phyloP scores from a whole-genome alignment of 2,113 vertebrate genomes.

The Platysternon megacephalum region DNA sequence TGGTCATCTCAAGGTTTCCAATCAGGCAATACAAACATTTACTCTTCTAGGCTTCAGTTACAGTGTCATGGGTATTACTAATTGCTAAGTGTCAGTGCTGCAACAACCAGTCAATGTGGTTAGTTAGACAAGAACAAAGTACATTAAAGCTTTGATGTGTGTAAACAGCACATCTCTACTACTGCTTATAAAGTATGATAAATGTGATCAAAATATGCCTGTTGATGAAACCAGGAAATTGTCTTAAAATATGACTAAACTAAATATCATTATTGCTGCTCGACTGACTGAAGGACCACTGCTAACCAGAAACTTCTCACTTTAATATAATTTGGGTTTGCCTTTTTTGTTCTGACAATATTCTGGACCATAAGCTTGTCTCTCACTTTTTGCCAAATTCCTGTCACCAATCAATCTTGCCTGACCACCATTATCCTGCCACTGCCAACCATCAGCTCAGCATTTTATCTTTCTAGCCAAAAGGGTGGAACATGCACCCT shows the following conservation, averaged over 20 bases:
- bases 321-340: neutral
- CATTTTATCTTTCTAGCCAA: neutral
- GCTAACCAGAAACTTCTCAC: neutral
- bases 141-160: neutral
- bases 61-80: neutral
- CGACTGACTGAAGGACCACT: neutral
- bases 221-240: neutral
- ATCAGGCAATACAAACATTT: neutral
- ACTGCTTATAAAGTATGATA: neutral
- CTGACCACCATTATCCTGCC: neutral
- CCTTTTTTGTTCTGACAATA: neutral
- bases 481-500: neutral
- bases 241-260: neutral
- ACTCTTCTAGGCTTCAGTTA: neutral
- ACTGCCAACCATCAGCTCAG: neutral
- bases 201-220: neutral
- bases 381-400: neutral
- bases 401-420: neutral
- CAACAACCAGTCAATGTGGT: neutral
- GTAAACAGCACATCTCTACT: neutral
- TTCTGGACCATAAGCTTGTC: neutral
- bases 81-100: neutral
- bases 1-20: neutral
- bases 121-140: slow-evolving; percentile 1
- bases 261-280: neutral